A percentile compares a stretch with the other conserved stretches of the same genome.
phyloP scores from a whole-genome alignment of 2,113 vertebrate genomes.

The Stigmatopora nigra region DNA sequence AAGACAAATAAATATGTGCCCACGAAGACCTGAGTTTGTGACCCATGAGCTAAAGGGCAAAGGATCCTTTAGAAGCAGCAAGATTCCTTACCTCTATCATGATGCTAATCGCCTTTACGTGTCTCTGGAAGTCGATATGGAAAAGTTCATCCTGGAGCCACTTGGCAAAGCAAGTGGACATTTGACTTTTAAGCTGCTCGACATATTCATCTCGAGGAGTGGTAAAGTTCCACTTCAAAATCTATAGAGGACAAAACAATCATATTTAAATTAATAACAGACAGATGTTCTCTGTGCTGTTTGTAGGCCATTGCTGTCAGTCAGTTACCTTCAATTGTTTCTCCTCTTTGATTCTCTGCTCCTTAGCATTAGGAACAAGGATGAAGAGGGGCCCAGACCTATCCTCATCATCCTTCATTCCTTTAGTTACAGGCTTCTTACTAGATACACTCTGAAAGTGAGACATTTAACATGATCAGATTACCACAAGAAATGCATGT shows the following conservation, averaged over 20 bases:
- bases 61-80: no score
- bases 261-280: background rate
- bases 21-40: no score
- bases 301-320: background rate
- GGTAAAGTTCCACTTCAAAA: conserved; percentile 96
- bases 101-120: conserved; percentile 86
- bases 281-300: background rate
- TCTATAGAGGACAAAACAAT: conserved; percentile 56
- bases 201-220: conserved; percentile 93
- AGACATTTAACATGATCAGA: background rate
- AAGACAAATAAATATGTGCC: no score
- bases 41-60: no score
- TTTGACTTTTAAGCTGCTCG: conserved; percentile 94
- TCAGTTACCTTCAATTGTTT: conserved; percentile 82
- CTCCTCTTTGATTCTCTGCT: conserved; percentile 94
- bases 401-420: conserved; percentile 89
- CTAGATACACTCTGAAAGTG: conserved; percentile 69
- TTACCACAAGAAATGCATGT: background rate
- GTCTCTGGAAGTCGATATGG: conserved; percentile 93
- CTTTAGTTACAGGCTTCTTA: conserved; percentile 85
- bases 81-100: conserved; percentile 85
- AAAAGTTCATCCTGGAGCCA: conserved; percentile 97
- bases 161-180: conserved; percentile 85
- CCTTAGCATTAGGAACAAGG: conserved; percentile 86
- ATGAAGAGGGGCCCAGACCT: conserved; percentile 87